Base-by-base conservation (phyloP, 2,888 invertebrate genomes). In the Oasisia sp. region DNA sequence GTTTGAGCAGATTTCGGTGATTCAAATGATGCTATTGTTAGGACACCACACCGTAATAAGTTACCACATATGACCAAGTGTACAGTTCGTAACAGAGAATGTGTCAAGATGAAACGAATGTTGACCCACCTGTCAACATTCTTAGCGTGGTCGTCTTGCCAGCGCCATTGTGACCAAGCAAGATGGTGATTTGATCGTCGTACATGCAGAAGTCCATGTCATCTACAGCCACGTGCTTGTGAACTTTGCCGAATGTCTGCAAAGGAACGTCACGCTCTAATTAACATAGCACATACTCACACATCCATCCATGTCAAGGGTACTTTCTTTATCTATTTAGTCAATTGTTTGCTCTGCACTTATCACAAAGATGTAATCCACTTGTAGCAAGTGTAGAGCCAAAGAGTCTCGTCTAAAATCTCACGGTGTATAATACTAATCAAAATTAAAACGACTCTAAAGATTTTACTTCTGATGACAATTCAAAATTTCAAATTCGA, bases 131-230 rank as follows among this genome's bases (percentile, higher is more conserved):
- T 89, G 98, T 98, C 90, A 99, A 96, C 98, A 99, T 98, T 0
- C 98, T 98, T 97, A 99, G 98, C 0, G 98, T 98, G 0, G 99
- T 99, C 0, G 98, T 98, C 97, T 98, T 98, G 58, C 99, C 98
- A 91, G 98, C 98, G 12, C 98, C 98, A 95, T 98, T 98, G 96
- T 98, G 98, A 0, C 99, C 99, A 32, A 99, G 97, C 32, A 99
- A 96, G 0, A 98, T 98, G 0, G 98, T 98, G 90, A 99, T 98
- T 96, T 98, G 98, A 0, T 98, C 98, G 95, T 97, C 97, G 95
- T 98, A 98, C 95, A 98, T 98, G 93, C 98, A 97, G 95, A 98
- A 96, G 19, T 97, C 97, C 56, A 98, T 97, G 93, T 97, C 97
- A 94, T 97, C 97, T 0, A 99, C 97, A 32, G 98, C 98, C 7